Percentiles rank a stretch among this genome's conserved stretches.
These are phyloP conservation scores for Oplegnathus fasciatus DNA, from an alignment of 2,113 vertebrate genomes.

Conservation along the genomic window DNA sequence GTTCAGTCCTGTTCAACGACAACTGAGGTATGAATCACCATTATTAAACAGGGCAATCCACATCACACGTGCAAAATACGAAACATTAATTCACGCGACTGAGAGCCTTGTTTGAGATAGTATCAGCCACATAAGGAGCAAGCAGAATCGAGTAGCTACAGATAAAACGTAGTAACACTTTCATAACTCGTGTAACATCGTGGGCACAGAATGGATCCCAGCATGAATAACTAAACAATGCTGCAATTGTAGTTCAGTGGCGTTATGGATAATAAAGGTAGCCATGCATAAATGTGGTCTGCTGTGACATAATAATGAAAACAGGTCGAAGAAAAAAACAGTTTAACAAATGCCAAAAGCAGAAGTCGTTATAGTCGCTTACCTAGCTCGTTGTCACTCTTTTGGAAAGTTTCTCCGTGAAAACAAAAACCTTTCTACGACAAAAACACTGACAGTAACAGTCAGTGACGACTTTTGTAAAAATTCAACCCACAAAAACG, in stretches of 20 bases:
- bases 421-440: not conserved
- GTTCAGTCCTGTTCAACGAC: too few relatives aligned
- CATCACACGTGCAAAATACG: not conserved
- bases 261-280: accelerated
- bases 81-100: not conserved
- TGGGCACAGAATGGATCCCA: constrained; percentile 4
- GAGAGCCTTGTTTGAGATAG: accelerated
- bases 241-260: not conserved
- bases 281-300: not conserved
- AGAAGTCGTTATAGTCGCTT: constrained; percentile 54
- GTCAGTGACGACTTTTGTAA: constrained; percentile 6
- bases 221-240: constrained; percentile 20
- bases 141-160: not conserved
- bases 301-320: not conserved
- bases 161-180: not conserved
- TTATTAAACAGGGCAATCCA: not conserved
- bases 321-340: not conserved
- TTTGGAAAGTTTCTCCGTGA: constrained; percentile 56
- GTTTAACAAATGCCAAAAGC: constrained; percentile 5
- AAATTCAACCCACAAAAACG: not conserved
- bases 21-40: not conserved
- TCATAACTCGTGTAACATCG: constrained; percentile 24
- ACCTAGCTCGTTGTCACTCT: constrained; percentile 60
- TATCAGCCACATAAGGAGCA: not conserved
- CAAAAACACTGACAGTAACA: constrained; percentile 17